phyloP scores from a whole-genome alignment of 2,797 vertebrate species.

The Urophycis tenuis region DNA sequence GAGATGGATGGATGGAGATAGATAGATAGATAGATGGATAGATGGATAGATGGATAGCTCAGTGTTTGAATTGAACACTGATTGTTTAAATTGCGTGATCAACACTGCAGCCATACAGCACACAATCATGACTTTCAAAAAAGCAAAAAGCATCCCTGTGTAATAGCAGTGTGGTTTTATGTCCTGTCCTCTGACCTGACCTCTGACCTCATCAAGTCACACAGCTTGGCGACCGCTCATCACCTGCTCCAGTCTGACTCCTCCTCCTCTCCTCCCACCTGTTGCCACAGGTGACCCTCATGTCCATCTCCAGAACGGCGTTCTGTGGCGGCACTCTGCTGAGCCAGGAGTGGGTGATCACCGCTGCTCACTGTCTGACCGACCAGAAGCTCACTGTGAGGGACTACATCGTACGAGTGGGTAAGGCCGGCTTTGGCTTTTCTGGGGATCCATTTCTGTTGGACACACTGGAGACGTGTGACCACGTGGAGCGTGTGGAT shows the following conservation, averaged over 20 bases:
- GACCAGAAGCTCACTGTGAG: accelerated
- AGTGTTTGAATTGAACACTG: background rate
- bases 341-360: slow-evolving; percentile 83
- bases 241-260: too few relatives aligned
- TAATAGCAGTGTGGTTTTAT: background rate
- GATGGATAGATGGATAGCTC: background rate
- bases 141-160: background rate
- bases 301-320: slow-evolving; percentile 39
- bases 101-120: background rate
- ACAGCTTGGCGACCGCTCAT: background rate
- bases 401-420: slow-evolving; percentile 59
- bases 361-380: slow-evolving; percentile 82
- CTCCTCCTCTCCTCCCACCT: background rate
- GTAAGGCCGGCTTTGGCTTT: slow-evolving; percentile 37
- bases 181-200: background rate
- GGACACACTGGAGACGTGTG: too few relatives aligned
- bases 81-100: background rate
- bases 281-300: slow-evolving; percentile 71
- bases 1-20: background rate
- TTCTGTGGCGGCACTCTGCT: slow-evolving; percentile 89
- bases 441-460: background rate
- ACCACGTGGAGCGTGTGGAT: too few relatives aligned
- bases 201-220: background rate
- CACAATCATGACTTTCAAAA: background rate
- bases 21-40: too few relatives aligned